A percentile compares a stretch with the other conserved stretches of the same genome.
These are phyloP conservation scores for Mimachlamys varia DNA, from an alignment of 2,888 invertebrate species.

Conservation along the genomic window DNA sequence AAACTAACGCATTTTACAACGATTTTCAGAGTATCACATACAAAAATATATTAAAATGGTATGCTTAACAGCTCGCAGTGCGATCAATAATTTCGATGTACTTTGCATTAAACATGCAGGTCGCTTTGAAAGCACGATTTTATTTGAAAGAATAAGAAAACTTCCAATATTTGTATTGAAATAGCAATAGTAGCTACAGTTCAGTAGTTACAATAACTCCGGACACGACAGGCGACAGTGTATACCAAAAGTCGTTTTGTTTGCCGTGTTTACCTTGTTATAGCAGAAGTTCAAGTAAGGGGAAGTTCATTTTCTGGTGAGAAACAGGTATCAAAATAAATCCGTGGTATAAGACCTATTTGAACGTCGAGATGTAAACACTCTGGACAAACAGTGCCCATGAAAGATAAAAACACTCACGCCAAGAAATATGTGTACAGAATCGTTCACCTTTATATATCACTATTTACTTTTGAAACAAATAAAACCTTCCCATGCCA, in stretches of 20 bases:
- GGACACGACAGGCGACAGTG: constrained; percentile 1
- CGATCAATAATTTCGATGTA: neutral
- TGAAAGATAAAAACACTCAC: neutral
- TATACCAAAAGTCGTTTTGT: neutral
- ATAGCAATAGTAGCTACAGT: neutral
- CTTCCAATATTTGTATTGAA: neutral
- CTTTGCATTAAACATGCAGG: neutral
- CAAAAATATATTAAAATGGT: too few relatives aligned
- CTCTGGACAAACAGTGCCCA: neutral
- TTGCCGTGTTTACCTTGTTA: neutral
- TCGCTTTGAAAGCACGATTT: neutral
- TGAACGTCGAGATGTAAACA: neutral
- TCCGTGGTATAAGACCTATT: neutral
- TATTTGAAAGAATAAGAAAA: neutral
- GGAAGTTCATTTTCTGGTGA: neutral
- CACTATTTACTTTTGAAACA: neutral
- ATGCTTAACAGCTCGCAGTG: too few relatives aligned
- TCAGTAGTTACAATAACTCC: neutral
- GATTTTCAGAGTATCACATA: too few relatives aligned
- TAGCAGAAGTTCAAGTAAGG: neutral
- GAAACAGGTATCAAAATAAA: neutral
- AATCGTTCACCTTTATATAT: neutral
- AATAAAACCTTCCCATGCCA: neutral
- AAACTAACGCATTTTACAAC: too few relatives aligned
- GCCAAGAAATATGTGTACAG: neutral